Conservation (phyloP, 1,140 invertebrate species). For the Trialeurodes vaporariorum region DNA sequence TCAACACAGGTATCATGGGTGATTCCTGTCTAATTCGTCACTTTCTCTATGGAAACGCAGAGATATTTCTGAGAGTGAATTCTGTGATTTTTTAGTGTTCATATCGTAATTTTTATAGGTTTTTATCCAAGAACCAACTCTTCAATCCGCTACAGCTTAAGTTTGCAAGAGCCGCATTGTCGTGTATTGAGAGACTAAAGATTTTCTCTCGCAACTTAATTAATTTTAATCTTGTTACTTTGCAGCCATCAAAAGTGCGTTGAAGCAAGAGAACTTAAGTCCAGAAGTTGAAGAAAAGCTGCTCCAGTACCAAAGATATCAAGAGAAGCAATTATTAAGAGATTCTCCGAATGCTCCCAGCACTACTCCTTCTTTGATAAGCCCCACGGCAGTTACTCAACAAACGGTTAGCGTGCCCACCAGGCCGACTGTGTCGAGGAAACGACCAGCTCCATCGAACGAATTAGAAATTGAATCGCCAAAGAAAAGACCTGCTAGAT, state of each 20-base stretch:
- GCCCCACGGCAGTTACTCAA: neutral
- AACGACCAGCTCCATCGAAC: neutral
- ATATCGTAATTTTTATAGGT: too few species aligned
- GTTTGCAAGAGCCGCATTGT: too few species aligned
- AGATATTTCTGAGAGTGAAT: too few species aligned
- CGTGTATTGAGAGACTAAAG: too few species aligned
- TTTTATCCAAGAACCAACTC: too few species aligned
- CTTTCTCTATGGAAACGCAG: too few species aligned
- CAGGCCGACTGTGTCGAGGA: neutral
- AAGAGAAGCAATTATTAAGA: slow-evolving; percentile 55
- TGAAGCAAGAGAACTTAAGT: slow-evolving; percentile 76
- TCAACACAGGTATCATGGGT: too few species aligned
- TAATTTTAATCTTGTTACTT: slow-evolving; percentile 25
- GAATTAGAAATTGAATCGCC: slow-evolving; percentile 7
- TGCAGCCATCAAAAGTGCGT: slow-evolving; percentile 64
- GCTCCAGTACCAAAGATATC: slow-evolving; percentile 73
- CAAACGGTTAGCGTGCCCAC: neutral
- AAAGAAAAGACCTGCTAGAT: neutral
- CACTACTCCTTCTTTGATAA: neutral
- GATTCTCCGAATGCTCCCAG: neutral
- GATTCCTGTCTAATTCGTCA: too few species aligned
- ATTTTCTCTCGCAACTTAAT: too few species aligned
- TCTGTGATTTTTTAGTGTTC: too few species aligned
- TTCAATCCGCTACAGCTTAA: too few species aligned
- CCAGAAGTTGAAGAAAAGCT: slow-evolving; percentile 89